Evolutionary conservation across 1,140 invertebrate genomes (phyloP), one percentile per base, ranked within the genome.

Genomic region (Parapsyche elsis): DNA sequence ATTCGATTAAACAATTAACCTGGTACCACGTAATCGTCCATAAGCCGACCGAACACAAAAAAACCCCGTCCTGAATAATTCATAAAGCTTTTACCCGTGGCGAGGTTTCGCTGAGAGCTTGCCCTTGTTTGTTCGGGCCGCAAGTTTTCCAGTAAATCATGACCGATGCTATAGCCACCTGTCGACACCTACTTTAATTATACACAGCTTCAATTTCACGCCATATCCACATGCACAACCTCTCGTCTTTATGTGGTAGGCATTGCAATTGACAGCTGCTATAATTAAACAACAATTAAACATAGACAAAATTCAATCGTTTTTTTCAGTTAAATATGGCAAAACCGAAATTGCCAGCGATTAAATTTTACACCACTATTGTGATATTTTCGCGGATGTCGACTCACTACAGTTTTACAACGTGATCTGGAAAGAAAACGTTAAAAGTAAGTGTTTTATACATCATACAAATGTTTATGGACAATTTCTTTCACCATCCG

Each of bases 1-100:
- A 75, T 75, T 75, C 12, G 73, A 75, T 75, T 75, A 75, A 57
- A 46, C 73, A 75, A 75, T 75, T 75, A 75, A 75, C 73, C 44
- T 75, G 49, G 24, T 5, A 23, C 16, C 23, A 0, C 49, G 19
- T 49, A 75, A 57, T 75, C 24, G 49, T 57, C 73, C 45, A 57
- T 57, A 46, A 26, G 24, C 21, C 49, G 14, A 57, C 7, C 64
- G 1, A 75, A 57, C 38, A 24, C 73, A 75, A 75, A 75, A 75
- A 75, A 75, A 16, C 2, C 24, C 49, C 23, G 64, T 24, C 23
- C 10, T 57, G 73, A 75, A 75, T 75, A 57, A 75, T 75, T 53
- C 45, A 75, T 75, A 46, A 75, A 30, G 46, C 71, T 49, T 24
- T 30, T 24, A 10, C 59, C 9, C 38, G 10, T 44, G 7, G 44